Percentiles rank a stretch among this genome's conserved stretches.
Conservation (phyloP, 1,140 invertebrate genomes). For the Drosophila mauritiana region DNA sequence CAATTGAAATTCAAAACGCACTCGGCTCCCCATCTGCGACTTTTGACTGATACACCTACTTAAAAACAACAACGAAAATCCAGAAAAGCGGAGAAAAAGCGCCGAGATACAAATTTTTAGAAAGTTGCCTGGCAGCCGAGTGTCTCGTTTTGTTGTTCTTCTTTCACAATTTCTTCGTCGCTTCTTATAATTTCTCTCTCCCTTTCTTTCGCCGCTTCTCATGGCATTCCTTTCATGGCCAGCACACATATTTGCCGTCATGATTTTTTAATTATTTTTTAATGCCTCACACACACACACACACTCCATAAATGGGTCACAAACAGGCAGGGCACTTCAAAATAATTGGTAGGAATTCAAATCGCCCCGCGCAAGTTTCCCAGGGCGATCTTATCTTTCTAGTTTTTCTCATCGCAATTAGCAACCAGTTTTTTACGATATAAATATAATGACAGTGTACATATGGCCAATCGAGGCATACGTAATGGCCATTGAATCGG, state of each 20-base stretch:
- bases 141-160: conserved; percentile 67
- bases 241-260: conserved; percentile 35
- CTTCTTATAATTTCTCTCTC: conserved; percentile 35
- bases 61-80: conserved; percentile 39
- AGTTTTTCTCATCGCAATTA: conserved; percentile 59
- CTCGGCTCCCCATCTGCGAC: conserved; percentile 61
- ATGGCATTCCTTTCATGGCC: conserved; percentile 65
- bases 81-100: conserved; percentile 6
- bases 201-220: conserved; percentile 35
- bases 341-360: conserved; percentile 50
- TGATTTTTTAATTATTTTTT: conserved; percentile 65
- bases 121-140: conserved; percentile 67
- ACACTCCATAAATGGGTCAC: conserved; percentile 50
- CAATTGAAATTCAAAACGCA: conserved; percentile 77
- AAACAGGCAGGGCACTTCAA: conserved; percentile 37
- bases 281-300: conserved; percentile 36
- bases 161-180: conserved; percentile 10
- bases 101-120: conserved; percentile 64
- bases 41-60: conserved; percentile 80
- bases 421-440: conserved; percentile 61
- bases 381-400: conserved; percentile 27
- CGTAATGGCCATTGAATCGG: conserved; percentile 42
- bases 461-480: conserved; percentile 38
- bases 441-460: conserved; percentile 48
- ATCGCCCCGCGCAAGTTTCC: conserved; percentile 26